phyloP scores from a whole-genome alignment of 2,888 invertebrate species.

The Phalangium opilio region DNA sequence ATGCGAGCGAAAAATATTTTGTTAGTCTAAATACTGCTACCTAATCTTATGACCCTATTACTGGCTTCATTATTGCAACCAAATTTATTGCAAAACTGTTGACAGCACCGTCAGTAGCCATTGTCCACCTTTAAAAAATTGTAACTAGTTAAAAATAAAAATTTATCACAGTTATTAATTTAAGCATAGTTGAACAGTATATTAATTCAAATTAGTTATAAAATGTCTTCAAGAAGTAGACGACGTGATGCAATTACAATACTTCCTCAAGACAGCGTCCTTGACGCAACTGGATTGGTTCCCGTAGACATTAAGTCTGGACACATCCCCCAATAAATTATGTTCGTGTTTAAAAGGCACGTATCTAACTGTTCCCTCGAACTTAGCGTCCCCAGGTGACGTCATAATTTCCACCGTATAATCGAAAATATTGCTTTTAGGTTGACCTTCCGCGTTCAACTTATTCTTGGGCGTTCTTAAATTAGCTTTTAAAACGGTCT shows the following conservation, averaged over 20 bases:
- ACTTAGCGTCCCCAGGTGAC: conserved; percentile 50
- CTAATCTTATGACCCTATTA: no score
- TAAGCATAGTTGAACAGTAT: no score
- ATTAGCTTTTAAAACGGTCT: conserved; percentile 6
- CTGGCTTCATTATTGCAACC: no score
- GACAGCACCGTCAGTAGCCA: no score
- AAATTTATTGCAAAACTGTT: no score
- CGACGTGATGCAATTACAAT: conserved; percentile 28
- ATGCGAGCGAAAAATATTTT: no score
- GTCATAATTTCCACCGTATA: conserved; percentile 48
- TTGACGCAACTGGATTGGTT: conserved; percentile 31
- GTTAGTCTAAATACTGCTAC: no score
- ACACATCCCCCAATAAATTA: conserved; percentile 45
- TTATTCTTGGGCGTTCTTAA: conserved; percentile 3
- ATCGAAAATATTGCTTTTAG: conserved; percentile 25
- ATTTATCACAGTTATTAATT: no score
- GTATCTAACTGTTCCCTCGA: conserved; percentile 57
- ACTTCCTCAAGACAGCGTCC: conserved; percentile 26
- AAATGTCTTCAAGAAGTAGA: no score
- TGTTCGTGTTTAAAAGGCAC: background rate
- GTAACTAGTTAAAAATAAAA: no score
- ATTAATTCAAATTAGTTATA: no score
- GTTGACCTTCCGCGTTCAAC: background rate
- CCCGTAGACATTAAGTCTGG: conserved; percentile 32
- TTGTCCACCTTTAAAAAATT: no score